Percentiles rank a stretch among this genome's conserved stretches.
These are phyloP conservation scores for Blera fallax DNA, from an alignment of 2,888 invertebrate genomes.

Conservation along the genomic window DNA sequence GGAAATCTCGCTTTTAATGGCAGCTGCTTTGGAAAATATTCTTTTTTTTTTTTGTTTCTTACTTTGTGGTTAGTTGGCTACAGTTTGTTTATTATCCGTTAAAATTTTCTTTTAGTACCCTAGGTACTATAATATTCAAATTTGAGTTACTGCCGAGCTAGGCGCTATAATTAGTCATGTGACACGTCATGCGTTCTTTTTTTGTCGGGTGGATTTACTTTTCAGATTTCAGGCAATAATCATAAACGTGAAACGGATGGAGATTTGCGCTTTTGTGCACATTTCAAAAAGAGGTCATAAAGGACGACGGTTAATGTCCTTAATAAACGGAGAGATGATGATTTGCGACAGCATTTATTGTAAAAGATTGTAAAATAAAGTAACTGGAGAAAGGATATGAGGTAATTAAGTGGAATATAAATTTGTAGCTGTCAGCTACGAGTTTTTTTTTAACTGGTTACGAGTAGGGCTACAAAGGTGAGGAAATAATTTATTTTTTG, in stretches of 20 bases:
- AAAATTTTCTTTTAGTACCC: conserved; percentile 16
- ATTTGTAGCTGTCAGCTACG: not conserved
- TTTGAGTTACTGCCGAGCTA: conserved; percentile 31
- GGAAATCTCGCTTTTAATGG: conserved; percentile 29
- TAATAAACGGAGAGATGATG: conserved; percentile 41
- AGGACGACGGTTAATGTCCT: conserved; percentile 31
- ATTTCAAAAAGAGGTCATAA: conserved; percentile 2
- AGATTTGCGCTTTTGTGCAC: conserved; percentile 3
- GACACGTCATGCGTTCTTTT: conserved; percentile 46
- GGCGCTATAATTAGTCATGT: conserved; percentile 37
- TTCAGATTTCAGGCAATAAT: conserved; percentile 11
- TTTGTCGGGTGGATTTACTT: not conserved
- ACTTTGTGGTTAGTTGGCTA: conserved; percentile 12
- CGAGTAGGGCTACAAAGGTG: not conserved
- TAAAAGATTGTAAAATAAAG: conserved; percentile 11
- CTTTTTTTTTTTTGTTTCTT: conserved; percentile 34
- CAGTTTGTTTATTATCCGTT: conserved; percentile 44
- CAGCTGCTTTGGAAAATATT: not conserved
- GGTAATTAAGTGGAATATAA: conserved; percentile 22
- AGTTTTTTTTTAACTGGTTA: conserved; percentile 5
- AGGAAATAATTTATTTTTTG: conserved; percentile 44
- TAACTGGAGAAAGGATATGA: not conserved
- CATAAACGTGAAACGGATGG: conserved; percentile 10
- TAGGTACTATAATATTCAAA: conserved; percentile 27
- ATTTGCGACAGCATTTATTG: conserved; percentile 41